Evolutionary conservation across 2,888 invertebrate genomes (phyloP).

Genomic region (Luperina nickerlii): DNA sequence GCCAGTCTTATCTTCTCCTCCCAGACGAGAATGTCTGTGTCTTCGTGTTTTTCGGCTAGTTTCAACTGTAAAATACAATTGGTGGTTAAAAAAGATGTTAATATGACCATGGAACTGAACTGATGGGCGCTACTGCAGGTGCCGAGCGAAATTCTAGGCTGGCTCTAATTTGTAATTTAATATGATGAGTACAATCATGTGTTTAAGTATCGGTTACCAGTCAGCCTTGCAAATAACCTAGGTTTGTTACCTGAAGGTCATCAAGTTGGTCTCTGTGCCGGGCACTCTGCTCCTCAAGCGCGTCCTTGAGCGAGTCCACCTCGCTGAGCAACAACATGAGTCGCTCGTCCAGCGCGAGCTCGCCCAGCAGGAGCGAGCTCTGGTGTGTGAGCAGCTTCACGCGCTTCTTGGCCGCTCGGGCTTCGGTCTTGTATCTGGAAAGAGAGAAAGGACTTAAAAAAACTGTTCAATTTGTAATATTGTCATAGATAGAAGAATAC

Average conservation of each 20-base stretch:
- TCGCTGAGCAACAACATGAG: conserved; percentile 90
- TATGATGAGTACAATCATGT: too few species aligned
- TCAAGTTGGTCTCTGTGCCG: conserved; percentile 90
- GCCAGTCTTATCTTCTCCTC: conserved; percentile 93
- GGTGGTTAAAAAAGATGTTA: background rate
- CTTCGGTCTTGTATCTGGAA: conserved; percentile 88
- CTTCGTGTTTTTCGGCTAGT: conserved; percentile 92
- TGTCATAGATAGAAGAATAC: too few species aligned
- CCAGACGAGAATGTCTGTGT: conserved; percentile 92
- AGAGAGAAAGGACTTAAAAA: background rate
- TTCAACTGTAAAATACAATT: conserved; percentile 81
- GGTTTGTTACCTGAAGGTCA: conserved; percentile 84
- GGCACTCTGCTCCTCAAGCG: conserved; percentile 91
- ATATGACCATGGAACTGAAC: background rate
- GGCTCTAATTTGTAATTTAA: too few species aligned
- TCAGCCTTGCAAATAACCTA: background rate
- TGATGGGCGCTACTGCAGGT: background rate
- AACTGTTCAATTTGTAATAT: background rate
- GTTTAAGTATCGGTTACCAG: too few species aligned
- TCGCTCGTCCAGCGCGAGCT: conserved; percentile 89
- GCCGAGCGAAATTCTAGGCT: background rate
- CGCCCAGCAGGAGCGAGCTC: conserved; percentile 92
- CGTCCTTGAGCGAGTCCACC: conserved; percentile 91
- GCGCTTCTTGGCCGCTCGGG: conserved; percentile 91
- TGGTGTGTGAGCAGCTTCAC: conserved; percentile 92